Base-by-base conservation (phyloP, 2,797 vertebrate genomes). In the Coranthus polyacanthus region DNA sequence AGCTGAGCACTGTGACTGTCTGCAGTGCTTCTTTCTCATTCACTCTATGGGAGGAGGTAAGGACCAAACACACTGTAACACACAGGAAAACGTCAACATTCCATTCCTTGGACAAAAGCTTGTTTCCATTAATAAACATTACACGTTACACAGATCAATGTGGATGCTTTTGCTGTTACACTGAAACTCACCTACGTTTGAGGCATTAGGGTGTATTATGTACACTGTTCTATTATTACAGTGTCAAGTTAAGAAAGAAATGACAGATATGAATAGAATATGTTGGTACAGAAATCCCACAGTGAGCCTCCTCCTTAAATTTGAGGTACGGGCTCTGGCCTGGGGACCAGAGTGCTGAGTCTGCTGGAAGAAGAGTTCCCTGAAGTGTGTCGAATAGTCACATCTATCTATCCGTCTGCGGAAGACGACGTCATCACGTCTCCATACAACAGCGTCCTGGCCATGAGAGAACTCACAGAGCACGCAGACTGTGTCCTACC, bases 21-120 rank as follows among this genome's bases (percentile, higher is more conserved):
- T 99, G 4, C 98, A 99, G 85, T 96, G 96, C 77, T 99, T 99
- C 81, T 99, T 99, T 73, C 82, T 99, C 57, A 95, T 99, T 81
- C 97, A 99, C 88, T 99, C 98, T 10, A 97, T 98, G 97, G 97
- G 98, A 89, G 98, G 98, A 92, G 97, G 98, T 99, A 88, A 94
- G 91, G 3, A 15, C 15, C 45, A 6, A 13, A 10, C 16, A 51
- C n/a, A 8, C 2, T 15, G n/a, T 2, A n/a, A 49, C 5, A n/a
- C 12, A 4, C 26, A 16, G n/a, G n/a, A n/a, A n/a, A n/a, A n/a
- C n/a, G n/a, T n/a, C n/a, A n/a, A n/a, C n/a, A n/a, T n/a, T n/a
- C n/a, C n/a, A n/a, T n/a, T n/a, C n/a, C n/a, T n/a, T n/a, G n/a
- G n/a, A n/a, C n/a, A n/a, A n/a, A n/a, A n/a, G n/a, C n/a, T n/a